Conservation (phyloP, 92 coral and sea anemone genomes). For the Actinernus sp. region DNA sequence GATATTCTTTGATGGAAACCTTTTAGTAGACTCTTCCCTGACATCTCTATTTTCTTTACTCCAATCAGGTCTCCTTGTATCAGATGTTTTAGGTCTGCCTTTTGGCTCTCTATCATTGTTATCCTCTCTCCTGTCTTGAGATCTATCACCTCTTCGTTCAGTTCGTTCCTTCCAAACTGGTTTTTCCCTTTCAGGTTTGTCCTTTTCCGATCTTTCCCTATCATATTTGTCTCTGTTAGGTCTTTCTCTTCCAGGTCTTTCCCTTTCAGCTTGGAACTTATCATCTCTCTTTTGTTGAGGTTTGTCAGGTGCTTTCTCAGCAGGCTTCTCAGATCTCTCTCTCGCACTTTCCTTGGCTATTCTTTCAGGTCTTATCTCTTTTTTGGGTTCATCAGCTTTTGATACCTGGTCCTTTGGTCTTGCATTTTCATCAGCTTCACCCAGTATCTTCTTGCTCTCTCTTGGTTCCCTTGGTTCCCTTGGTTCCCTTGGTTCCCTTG, state of each 20-base stretch:
- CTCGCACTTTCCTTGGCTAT: conserved; percentile 20
- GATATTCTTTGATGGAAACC: conserved; percentile 4
- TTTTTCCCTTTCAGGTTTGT: conserved; percentile 24
- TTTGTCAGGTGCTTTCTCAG: conserved; percentile 16
- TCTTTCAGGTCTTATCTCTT: conserved; percentile 2
- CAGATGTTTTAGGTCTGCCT: neutral
- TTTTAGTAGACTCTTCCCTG: conserved; percentile 6
- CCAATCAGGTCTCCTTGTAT: neutral
- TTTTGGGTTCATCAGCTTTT: conserved; percentile 16
- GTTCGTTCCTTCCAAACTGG: conserved; percentile 23
- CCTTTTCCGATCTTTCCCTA: conserved; percentile 3
- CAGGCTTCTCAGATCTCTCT: conserved; percentile 11
- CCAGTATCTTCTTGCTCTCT: conserved; percentile 5
- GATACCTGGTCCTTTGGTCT: neutral
- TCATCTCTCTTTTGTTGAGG: conserved; percentile 30
- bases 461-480: conserved; percentile 38
- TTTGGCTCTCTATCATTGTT: conserved; percentile 7
- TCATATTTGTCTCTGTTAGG: conserved; percentile 19
- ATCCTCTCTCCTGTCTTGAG: conserved; percentile 16
- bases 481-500: conserved; percentile 45
- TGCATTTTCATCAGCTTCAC: conserved; percentile 10
- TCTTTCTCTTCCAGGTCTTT: conserved; percentile 5
- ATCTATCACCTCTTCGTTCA: conserved; percentile 32
- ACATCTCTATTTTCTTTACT: neutral
- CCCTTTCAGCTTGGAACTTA: conserved; percentile 22